phyloP scores from a whole-genome alignment of 30 jellyfish, hydroid and myxozoan species.

The Catostylus mosaicus region DNA sequence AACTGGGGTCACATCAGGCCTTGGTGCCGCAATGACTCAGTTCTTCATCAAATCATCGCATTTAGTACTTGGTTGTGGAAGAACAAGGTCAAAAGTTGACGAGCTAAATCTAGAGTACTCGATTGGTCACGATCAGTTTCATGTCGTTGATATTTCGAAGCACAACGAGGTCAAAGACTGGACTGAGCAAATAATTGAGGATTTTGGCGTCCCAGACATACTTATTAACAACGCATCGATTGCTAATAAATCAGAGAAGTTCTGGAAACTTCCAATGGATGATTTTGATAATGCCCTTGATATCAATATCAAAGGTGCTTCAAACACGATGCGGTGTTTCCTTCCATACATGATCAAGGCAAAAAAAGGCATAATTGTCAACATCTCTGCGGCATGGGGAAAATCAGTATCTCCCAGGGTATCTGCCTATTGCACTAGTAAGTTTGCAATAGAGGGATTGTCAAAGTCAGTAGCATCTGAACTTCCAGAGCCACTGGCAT shows the following conservation, averaged over 20 bases:
- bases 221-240: conserved; percentile 74
- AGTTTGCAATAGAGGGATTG: conserved; percentile 78
- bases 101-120: conserved; percentile 37
- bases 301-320: conserved; percentile 70
- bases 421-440: conserved; percentile 80
- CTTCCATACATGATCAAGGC: conserved; percentile 77
- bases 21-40: conserved; percentile 72
- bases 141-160: conserved; percentile 44
- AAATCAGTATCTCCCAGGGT: conserved; percentile 49
- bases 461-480: conserved; percentile 78
- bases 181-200: conserved; percentile 35
- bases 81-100: conserved; percentile 36
- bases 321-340: conserved; percentile 45
- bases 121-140: conserved; percentile 36
- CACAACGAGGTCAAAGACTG: conserved; percentile 48
- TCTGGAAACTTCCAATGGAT: conserved; percentile 65
- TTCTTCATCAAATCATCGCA: conserved; percentile 58
- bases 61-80: conserved; percentile 82
- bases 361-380: conserved; percentile 62
- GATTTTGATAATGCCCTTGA: conserved; percentile 68
- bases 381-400: conserved; percentile 82
- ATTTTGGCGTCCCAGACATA: conserved; percentile 65
- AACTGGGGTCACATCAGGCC: conserved; percentile 83
- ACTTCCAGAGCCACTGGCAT: conserved; percentile 77
- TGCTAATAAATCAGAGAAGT: conserved; percentile 32